phyloP scores from a whole-genome alignment of 2,888 invertebrate genomes.

The Agrochola litura region DNA sequence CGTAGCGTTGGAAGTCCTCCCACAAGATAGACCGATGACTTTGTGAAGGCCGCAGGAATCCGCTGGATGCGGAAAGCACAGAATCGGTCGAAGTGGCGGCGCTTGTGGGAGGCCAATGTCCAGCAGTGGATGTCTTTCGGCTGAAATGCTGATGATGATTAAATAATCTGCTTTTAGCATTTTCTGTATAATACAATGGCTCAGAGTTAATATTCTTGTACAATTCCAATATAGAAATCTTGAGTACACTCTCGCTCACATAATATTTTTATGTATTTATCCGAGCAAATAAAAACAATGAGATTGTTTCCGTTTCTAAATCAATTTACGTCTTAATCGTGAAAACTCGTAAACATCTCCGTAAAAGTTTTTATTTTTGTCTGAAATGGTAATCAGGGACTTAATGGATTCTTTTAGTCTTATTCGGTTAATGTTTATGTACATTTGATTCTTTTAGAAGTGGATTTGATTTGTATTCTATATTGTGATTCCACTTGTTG shows the following conservation, averaged over 20 bases:
- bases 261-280: constrained; percentile 24
- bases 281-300: constrained; percentile 6
- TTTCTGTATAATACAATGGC: too few relatives aligned
- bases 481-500: constrained; percentile 32
- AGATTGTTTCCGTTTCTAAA: constrained; percentile 30
- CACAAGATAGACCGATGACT: too few relatives aligned
- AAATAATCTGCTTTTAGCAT: too few relatives aligned
- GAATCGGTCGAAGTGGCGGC: too few relatives aligned
- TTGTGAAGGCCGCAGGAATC: too few relatives aligned
- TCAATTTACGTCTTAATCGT: constrained; percentile 10
- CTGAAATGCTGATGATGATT: too few relatives aligned
- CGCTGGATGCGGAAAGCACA: too few relatives aligned
- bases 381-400: constrained; percentile 23
- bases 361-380: constrained; percentile 32
- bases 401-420: constrained; percentile 35
- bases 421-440: constrained; percentile 8
- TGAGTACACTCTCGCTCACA: not conserved
- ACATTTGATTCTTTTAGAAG: constrained; percentile 31
- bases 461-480: constrained; percentile 4
- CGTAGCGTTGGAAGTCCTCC: too few relatives aligned
- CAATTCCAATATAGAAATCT: not conserved
- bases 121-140: too few relatives aligned
- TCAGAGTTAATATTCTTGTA: too few relatives aligned
- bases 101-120: too few relatives aligned
- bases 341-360: constrained; percentile 3